Evolutionary conservation across 1,140 invertebrate genomes (phyloP).

Genomic region (Pseudomyrmex sp.): DNA sequence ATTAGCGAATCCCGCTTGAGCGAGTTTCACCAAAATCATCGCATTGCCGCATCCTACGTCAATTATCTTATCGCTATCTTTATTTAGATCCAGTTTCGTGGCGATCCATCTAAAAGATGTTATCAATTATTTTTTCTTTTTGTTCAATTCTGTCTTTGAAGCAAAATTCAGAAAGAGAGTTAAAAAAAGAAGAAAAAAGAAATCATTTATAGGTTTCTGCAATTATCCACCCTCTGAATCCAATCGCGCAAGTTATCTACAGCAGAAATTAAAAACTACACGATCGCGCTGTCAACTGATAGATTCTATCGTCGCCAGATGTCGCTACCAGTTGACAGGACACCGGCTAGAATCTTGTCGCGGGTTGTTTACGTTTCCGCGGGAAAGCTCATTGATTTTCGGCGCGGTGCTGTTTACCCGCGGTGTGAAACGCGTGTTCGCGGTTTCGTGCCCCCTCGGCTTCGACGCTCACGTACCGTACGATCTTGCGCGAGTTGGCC

Average conservation of each 20-base stretch:
- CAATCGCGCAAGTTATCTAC: neutral
- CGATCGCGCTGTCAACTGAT: too few relatives aligned
- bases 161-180: too few relatives aligned
- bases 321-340: neutral
- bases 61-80: slow-evolving; percentile 85
- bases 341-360: neutral
- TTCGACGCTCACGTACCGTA: slow-evolving; percentile 85
- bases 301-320: slow-evolving; percentile 7
- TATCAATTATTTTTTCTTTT: neutral
- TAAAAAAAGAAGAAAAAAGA: too few relatives aligned
- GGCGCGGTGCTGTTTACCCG: neutral
- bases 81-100: slow-evolving; percentile 73
- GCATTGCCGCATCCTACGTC: slow-evolving; percentile 97
- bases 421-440: slow-evolving; percentile 30
- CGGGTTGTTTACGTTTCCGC: slow-evolving; percentile 37
- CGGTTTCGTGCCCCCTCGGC: neutral
- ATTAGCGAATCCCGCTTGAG: slow-evolving; percentile 90
- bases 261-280: too few relatives aligned
- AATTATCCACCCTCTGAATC: too few relatives aligned
- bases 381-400: slow-evolving; percentile 50
- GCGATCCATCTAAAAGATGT: slow-evolving; percentile 77
- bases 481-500: slow-evolving; percentile 90
- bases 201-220: too few relatives aligned
- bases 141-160: too few relatives aligned
- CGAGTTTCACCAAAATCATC: slow-evolving; percentile 92